Conservation (phyloP, 2,797 vertebrate genomes). For the Coccyzus lansbergi region DNA sequence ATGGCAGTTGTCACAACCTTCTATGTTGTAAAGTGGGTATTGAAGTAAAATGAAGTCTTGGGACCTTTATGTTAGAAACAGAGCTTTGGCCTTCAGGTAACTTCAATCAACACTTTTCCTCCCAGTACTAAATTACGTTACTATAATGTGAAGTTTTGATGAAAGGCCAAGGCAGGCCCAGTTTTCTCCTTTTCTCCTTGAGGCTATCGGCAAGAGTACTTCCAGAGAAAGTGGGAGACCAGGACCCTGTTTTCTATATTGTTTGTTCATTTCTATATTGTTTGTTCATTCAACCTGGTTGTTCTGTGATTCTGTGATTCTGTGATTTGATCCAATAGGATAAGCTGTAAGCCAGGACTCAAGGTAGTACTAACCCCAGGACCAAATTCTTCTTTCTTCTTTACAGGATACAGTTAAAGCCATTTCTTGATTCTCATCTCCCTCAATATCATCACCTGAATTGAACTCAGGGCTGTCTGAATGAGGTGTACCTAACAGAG, state of each 20-base stretch:
- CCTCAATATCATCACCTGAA: neutral
- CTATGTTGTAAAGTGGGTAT: neutral
- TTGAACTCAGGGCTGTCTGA: neutral
- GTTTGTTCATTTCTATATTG: neutral
- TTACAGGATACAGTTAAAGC: neutral
- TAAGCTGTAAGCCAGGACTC: neutral
- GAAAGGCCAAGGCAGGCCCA: neutral
- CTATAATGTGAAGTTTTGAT: neutral
- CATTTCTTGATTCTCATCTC: neutral
- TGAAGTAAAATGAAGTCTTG: neutral
- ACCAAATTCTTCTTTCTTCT: neutral
- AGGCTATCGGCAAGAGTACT: neutral
- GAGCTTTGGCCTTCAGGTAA: neutral
- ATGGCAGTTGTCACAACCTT: neutral
- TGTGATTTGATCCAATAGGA: neutral
- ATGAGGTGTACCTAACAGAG: neutral
- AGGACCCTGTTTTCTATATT: neutral
- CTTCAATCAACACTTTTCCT: neutral
- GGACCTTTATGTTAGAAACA: neutral
- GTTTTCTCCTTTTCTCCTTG: neutral
- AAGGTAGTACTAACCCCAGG: neutral
- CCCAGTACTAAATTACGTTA: accelerated
- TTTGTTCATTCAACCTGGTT: too few species aligned
- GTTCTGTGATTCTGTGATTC: too few species aligned
- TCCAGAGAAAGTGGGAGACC: neutral